Evolutionary conservation across 2,113 vertebrate genomes (phyloP).

Genomic region (Thunnus maccoyii): DNA sequence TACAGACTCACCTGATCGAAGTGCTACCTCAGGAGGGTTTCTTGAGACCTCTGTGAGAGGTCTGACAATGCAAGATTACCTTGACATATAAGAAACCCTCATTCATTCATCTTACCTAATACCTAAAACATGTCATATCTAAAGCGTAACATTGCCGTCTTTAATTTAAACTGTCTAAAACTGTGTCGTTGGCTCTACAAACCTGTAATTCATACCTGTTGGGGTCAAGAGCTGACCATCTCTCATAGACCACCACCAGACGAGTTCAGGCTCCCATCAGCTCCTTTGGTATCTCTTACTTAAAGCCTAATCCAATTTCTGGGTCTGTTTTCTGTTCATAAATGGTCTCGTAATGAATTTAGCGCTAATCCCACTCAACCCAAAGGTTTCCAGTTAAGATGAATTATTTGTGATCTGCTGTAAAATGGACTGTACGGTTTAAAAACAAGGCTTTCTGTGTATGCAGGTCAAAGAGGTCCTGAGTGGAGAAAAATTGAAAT

Average conservation of each 20-base stretch:
- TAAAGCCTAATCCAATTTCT: not conserved
- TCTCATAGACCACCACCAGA: not conserved
- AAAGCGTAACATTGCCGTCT: too few species aligned
- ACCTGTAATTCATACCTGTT: too few species aligned
- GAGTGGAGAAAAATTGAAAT: not conserved
- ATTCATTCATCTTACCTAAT: too few species aligned
- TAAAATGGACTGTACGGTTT: not conserved
- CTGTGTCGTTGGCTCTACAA: too few species aligned
- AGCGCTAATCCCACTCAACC: not conserved
- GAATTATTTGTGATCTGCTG: not conserved
- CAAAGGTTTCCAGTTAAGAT: not conserved
- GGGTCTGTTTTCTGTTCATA: not conserved
- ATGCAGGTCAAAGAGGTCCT: slow-evolving; percentile 1
- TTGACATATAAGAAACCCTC: too few species aligned
- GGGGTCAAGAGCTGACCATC: not conserved
- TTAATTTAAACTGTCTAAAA: too few species aligned
- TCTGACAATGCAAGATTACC: too few species aligned
- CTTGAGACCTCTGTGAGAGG: too few species aligned
- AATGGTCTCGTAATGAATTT: not conserved
- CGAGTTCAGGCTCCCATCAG: not conserved
- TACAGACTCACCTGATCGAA: not conserved
- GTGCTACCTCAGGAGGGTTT: too few species aligned
- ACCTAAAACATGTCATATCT: too few species aligned
- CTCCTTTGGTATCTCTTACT: not conserved
- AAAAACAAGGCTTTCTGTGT: not conserved